These are phyloP conservation scores for Acromyrmex heyeri DNA, from an alignment of 1,140 invertebrate genomes.

Conservation along the genomic window DNA sequence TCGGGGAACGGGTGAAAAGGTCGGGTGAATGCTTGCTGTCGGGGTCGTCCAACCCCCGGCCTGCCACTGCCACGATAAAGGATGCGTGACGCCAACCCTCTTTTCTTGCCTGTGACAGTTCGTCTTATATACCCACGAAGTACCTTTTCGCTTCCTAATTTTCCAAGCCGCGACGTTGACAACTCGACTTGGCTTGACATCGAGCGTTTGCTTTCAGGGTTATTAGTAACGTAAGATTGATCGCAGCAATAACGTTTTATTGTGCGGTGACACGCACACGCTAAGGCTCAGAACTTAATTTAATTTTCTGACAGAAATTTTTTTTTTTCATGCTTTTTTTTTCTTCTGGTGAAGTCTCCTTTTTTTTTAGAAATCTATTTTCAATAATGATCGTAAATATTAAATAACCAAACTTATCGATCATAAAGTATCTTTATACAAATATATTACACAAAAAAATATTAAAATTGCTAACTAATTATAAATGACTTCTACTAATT, in stretches of 20 bases:
- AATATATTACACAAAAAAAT: background rate
- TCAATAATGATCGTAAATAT: background rate
- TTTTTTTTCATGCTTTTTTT: background rate
- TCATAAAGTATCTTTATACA: background rate
- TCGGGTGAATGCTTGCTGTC: constrained; percentile 57
- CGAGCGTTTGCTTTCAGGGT: constrained; percentile 45
- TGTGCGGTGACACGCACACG: constrained; percentile 18
- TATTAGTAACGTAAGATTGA: constrained; percentile 56
- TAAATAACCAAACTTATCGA: background rate
- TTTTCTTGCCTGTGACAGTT: constrained; percentile 65
- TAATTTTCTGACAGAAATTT: constrained; percentile 28
- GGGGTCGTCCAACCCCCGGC: constrained; percentile 62
- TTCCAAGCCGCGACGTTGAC: constrained; percentile 32
- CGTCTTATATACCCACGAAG: constrained; percentile 57
- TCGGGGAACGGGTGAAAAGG: constrained; percentile 56
- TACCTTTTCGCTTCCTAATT: constrained; percentile 38
- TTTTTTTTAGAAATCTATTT: background rate
- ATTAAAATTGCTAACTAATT: background rate
- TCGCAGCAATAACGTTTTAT: constrained; percentile 42
- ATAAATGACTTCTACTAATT: too few species aligned
- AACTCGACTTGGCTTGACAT: constrained; percentile 38
- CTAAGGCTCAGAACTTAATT: constrained; percentile 10
- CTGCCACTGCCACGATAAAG: constrained; percentile 67
- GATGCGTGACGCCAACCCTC: constrained; percentile 52
- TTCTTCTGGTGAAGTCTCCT: background rate